phyloP scores from a whole-genome alignment of 2,797 vertebrate genomes.

The Brachyalestes nurse region DNA sequence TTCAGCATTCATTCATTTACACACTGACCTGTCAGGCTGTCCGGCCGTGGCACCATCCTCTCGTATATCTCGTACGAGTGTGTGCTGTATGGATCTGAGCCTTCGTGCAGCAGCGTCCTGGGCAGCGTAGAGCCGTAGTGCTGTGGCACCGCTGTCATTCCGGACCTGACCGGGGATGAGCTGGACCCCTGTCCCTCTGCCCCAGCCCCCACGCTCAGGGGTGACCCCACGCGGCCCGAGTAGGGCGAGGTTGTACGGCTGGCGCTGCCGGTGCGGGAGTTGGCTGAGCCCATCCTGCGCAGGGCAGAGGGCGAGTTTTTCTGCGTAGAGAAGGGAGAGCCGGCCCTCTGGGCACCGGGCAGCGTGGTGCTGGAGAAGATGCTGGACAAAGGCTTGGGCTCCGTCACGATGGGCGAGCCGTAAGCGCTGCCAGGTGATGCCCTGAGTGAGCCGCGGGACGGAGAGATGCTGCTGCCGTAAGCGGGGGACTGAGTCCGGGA shows the following conservation, averaged over 20 bases:
- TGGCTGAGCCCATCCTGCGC: conserved; percentile 84
- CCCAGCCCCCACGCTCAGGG: conserved; percentile 80
- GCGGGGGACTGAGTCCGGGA: conserved; percentile 93
- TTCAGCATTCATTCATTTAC: neutral
- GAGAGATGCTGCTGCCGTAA: conserved; percentile 86
- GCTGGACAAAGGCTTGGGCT: conserved; percentile 84
- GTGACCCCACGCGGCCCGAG: conserved; percentile 84
- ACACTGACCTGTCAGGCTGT: conserved; percentile 89
- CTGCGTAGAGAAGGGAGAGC: conserved; percentile 83
- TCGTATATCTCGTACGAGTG: conserved; percentile 94
- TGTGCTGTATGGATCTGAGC: conserved; percentile 86
- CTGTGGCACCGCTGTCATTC: conserved; percentile 94
- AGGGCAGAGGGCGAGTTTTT: conserved; percentile 86
- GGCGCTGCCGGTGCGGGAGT: conserved; percentile 76
- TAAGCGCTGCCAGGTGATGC: conserved; percentile 85
- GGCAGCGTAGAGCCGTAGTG: conserved; percentile 85
- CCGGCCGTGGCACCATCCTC: conserved; percentile 90
- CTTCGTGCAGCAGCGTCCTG: conserved; percentile 78
- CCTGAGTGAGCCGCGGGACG: conserved; percentile 89
- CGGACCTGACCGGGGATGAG: conserved; percentile 84
- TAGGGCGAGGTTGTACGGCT: conserved; percentile 81
- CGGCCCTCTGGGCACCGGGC: conserved; percentile 81
- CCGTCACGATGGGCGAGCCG: conserved; percentile 85
- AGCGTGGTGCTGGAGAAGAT: conserved; percentile 87
- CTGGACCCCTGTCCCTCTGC: conserved; percentile 76